Percentiles rank a stretch among this genome's conserved stretches.
phyloP scores from a whole-genome alignment of 2,113 vertebrate genomes.

The Eulacestoma nigropectus region DNA sequence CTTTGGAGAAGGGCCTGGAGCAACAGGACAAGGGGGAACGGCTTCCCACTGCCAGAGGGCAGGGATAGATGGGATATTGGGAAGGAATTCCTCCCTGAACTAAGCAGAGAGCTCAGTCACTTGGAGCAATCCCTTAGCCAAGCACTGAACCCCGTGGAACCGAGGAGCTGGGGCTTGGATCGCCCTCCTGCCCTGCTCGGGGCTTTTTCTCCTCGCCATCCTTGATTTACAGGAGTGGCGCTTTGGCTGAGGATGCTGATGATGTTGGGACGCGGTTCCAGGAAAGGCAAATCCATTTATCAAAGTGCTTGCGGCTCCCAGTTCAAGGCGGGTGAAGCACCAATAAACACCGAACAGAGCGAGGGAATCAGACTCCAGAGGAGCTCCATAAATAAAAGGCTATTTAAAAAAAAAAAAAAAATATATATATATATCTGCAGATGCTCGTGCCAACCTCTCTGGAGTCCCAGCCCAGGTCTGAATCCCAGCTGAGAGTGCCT shows the following conservation, averaged over 20 bases:
- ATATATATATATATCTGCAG: background rate
- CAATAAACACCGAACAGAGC: background rate
- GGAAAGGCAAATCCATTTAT: constrained; percentile 39
- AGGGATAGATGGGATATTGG: background rate
- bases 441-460: background rate
- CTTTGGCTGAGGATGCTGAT: background rate
- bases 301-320: background rate
- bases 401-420: background rate
- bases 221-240: background rate
- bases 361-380: background rate
- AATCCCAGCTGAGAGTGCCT: background rate
- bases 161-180: background rate
- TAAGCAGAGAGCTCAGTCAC: background rate
- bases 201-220: background rate
- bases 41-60: background rate
- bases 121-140: background rate
- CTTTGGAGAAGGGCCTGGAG: background rate
- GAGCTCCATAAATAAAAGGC: constrained; percentile 35
- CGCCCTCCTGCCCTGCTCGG: fast-evolving
- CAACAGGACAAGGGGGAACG: background rate
- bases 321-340: background rate
- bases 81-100: background rate
- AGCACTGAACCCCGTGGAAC: background rate
- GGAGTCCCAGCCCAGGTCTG: background rate
- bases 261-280: background rate